Base-by-base conservation (phyloP, 2,113 vertebrate species). In the Cygnus atratus region DNA sequence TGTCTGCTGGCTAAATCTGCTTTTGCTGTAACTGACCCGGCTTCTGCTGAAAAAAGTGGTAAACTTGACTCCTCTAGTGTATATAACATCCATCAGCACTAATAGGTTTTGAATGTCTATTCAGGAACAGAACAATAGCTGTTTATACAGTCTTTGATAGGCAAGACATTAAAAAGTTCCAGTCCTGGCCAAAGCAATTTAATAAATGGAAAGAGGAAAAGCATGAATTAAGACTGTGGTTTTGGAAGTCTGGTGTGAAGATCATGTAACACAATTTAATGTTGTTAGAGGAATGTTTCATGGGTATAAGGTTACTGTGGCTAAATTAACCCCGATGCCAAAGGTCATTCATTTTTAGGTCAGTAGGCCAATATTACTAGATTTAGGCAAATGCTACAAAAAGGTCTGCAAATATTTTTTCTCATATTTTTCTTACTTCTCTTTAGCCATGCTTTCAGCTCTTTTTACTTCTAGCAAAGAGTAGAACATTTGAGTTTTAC, bases 301-400 rank as follows among this genome's bases (percentile, higher is more conserved):
- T 43, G 11, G 8, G 0, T 57, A 35, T 59, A 9, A 89, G 20
- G 88, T 90, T 87, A 4, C 76, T 75, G 68, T 62, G 80, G 68
- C 88, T 90, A 54, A 85, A 39, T 87, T 93, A 84, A 93, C 88
- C 90, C 76, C 54, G 28, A 62, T 65, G 77, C 50, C 88, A 82
- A 77, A 87, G 93, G 44, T 82, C 2, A 0, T 54, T 82, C 48
- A 48, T 39, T 78, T 66, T 22, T 73, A 43, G 74, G 86, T 92
- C 92, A 91, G 57, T 46, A 82, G 70, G 50, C 5, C 86, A 89
- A 6, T 4, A 76, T 37, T 70, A 41, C n/a, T 18, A n/a, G 80
- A 46, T 72, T n/a, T 24, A 62, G 58, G 28, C 43, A 88, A 65
- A 84, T 0, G 21, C 76, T 76, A 35, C 33, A 41, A 35, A 82